Base-by-base conservation (phyloP, 2,888 invertebrate genomes). In the Masnerella sp. region DNA sequence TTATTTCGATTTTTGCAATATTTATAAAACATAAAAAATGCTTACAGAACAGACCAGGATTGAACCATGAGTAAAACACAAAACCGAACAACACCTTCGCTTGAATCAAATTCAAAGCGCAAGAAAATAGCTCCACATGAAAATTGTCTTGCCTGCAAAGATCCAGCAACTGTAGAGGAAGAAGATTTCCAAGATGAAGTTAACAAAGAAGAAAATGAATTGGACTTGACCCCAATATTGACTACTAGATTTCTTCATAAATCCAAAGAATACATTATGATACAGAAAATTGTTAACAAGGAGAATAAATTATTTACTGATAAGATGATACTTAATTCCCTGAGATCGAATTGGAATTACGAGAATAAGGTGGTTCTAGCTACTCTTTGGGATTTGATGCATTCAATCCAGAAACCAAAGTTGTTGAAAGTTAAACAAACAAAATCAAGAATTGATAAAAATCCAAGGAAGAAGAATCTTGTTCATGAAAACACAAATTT, bases 311-410 rank as follows among this genome's bases (percentile, higher is more conserved):
- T n/a, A n/a, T n/a, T n/a, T n/a, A n/a, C n/a, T 3, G 62, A 64
- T 12, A 25, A 22, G 0, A 9, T 45, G 8, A 71, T 71, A 11
- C 40, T 51, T 5, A 58, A 52, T 5, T 65, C 36, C 11, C 11
- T 71, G 15, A 20, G 52, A 2, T 45, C 28, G 17, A 64, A 71
- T 15, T 30, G 38, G 17, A 25, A 65, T 12, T 52, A 71, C 4
- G 43, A 64, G 0, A 43, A 71, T 2, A 32, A 64, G 17, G 2
- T 64, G 0, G 3, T 64, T n/a, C n/a, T n/a, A 1, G 70, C 49
- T 3, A 64, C 12, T 1, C 14, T 71, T 1, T 71, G 70, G 70
- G 70, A 71, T 22, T 11, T 71, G 2, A 71, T 71, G 70, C 70
- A 71, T 18, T 11, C 14, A 0, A 64, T 71, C 0, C 43, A 54